Percentiles rank a stretch among this genome's conserved stretches.
Conservation (phyloP, 2,113 vertebrate genomes). For the Chrysemys picta region DNA sequence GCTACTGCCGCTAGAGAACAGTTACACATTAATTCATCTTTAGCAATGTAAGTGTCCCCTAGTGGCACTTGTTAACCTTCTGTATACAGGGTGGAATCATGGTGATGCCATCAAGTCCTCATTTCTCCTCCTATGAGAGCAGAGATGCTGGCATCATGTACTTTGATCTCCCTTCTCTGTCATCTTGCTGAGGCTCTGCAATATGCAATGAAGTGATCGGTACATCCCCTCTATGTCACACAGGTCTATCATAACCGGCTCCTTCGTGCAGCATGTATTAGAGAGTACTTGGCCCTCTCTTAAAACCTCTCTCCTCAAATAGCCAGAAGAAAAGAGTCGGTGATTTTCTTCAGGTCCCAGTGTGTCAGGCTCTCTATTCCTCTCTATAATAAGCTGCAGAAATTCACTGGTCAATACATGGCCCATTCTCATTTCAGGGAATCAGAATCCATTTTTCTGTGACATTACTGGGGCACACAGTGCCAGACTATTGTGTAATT, state of each 20-base stretch:
- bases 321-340: not conserved
- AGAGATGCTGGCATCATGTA: not conserved
- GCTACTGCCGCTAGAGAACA: not conserved
- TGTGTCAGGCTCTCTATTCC: not conserved
- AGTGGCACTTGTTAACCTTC: not conserved
- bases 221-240: not conserved
- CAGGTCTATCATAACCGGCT: not conserved
- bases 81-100: not conserved
- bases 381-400: constrained; percentile 7
- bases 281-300: not conserved
- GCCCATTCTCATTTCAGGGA: constrained; percentile 55
- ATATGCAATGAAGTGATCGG: not conserved
- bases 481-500: not conserved
- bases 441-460: constrained; percentile 51
- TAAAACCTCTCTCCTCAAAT: not conserved
- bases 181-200: not conserved
- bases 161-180: not conserved
- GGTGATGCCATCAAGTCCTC: not conserved
- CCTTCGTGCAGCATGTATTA: not conserved
- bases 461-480: not conserved
- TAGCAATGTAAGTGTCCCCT: not conserved
- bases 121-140: not conserved
- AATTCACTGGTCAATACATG: constrained; percentile 40
- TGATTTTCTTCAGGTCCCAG: not conserved
- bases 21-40: not conserved